Conservation (phyloP, 2,888 invertebrate genomes). For the Heliconius charithonia region DNA sequence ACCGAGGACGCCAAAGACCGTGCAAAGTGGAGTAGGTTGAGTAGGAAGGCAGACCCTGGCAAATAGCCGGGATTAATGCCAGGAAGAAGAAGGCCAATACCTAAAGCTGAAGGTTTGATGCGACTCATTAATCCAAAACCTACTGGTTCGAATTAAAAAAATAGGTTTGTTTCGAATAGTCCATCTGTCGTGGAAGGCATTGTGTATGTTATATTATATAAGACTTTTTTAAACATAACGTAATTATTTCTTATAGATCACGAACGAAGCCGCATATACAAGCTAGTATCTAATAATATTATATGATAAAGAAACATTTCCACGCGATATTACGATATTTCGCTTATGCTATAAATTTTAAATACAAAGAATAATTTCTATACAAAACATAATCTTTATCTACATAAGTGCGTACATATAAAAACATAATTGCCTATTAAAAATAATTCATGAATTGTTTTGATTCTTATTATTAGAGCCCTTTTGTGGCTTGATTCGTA, state of each 20-base stretch:
- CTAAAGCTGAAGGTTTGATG: background rate
- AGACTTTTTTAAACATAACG: too few species aligned
- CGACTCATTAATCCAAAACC: too few species aligned
- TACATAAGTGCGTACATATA: background rate
- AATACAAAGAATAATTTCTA: slow-evolving; percentile 12
- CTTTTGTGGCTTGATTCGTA: background rate
- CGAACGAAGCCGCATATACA: background rate
- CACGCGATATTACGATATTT: background rate
- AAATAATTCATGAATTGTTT: background rate
- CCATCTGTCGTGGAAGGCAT: too few species aligned
- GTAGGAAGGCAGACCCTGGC: too few species aligned
- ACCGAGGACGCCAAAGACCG: too few species aligned
- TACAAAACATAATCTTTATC: background rate
- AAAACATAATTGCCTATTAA: slow-evolving; percentile 3
- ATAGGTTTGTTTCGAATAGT: too few species aligned
- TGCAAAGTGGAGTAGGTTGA: too few species aligned
- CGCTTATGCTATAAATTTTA: slow-evolving; percentile 1
- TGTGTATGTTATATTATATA: too few species aligned
- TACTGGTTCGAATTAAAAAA: too few species aligned
- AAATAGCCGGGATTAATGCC: too few species aligned
- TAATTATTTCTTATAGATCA: too few species aligned
- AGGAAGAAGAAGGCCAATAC: too few species aligned
- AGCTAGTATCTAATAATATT: background rate
- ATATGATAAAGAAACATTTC: background rate
- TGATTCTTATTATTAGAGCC: background rate